These are phyloP conservation scores for Solenopsis invicta DNA, from an alignment of 1,140 invertebrate genomes.

Conservation along the genomic window DNA sequence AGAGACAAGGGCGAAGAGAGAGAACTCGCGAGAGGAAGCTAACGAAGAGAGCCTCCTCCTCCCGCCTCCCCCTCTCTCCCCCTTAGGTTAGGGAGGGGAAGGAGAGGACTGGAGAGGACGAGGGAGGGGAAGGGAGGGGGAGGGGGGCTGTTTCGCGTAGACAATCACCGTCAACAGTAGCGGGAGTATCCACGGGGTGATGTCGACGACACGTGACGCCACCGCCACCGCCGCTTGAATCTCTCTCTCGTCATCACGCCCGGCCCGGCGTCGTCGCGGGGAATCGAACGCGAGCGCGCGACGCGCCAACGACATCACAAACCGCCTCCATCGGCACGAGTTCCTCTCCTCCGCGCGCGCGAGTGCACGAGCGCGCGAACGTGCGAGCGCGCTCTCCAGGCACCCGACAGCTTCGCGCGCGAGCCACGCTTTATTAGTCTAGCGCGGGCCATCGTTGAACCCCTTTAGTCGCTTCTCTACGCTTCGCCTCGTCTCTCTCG, in stretches of 20 bases:
- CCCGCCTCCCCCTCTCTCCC: too few species aligned
- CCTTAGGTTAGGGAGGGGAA: not conserved
- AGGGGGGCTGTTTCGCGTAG: constrained; percentile 59
- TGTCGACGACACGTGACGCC: constrained; percentile 85
- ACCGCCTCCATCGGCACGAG: constrained; percentile 66
- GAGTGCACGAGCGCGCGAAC: constrained; percentile 64
- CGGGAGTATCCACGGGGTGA: constrained; percentile 79
- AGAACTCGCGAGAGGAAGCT: constrained; percentile 49
- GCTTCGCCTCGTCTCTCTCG: constrained; percentile 67
- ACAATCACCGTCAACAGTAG: constrained; percentile 75
- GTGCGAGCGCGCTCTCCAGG: constrained; percentile 71
- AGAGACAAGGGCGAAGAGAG: constrained; percentile 66
- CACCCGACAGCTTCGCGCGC: constrained; percentile 78
- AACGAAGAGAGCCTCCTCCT: too few species aligned
- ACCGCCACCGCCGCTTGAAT: constrained; percentile 79
- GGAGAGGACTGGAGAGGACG: constrained; percentile 41
- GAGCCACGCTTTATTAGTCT: constrained; percentile 86
- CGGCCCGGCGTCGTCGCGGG: constrained; percentile 61
- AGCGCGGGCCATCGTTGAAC: constrained; percentile 85
- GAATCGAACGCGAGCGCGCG: constrained; percentile 75
- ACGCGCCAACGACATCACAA: constrained; percentile 76
- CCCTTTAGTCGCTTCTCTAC: constrained; percentile 78
- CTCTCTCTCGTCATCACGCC: too few species aligned
- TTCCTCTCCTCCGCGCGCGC: constrained; percentile 58
- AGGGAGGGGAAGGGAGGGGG: constrained; percentile 2